These are phyloP conservation scores for Trichacis sp. DNA, from an alignment of 2,888 invertebrate species.

Conservation along the genomic window DNA sequence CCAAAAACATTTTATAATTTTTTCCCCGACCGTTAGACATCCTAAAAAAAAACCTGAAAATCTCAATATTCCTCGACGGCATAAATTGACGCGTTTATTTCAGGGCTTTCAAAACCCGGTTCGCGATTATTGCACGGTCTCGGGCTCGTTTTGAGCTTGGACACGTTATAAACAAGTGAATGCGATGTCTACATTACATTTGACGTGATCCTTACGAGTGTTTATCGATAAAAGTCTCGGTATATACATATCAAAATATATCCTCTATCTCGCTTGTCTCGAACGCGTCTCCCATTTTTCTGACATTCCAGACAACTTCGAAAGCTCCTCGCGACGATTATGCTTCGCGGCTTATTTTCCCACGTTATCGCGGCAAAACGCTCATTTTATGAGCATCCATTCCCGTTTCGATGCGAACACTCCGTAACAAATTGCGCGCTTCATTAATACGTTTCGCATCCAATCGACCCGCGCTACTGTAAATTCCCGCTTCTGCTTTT, in stretches of 20 bases:
- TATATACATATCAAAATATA: constrained; percentile 28
- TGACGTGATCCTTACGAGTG: background rate
- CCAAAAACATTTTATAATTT: too few species aligned
- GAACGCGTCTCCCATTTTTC: constrained; percentile 6
- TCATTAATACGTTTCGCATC: constrained; percentile 5
- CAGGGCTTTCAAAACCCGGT: background rate
- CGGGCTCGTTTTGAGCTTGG: constrained; percentile 3
- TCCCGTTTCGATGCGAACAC: background rate
- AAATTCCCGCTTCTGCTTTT: background rate
- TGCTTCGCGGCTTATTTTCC: background rate
- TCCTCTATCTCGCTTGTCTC: constrained; percentile 10
- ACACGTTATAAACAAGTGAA: constrained; percentile 7
- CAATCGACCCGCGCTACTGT: background rate
- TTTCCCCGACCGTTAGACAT: too few species aligned
- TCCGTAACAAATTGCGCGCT: constrained; percentile 10
- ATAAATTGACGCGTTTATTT: constrained; percentile 3
- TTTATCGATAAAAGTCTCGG: constrained; percentile 12
- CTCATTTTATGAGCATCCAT: constrained; percentile 9
- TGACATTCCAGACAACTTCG: constrained; percentile 6
- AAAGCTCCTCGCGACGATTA: background rate
- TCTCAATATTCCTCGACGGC: background rate
- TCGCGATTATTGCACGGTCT: constrained; percentile 8
- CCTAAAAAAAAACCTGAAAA: background rate
- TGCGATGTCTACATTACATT: constrained; percentile 8
- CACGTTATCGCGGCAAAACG: constrained; percentile 3